Conservation (phyloP, 1,140 invertebrate genomes). For the Uloborus diversus region DNA sequence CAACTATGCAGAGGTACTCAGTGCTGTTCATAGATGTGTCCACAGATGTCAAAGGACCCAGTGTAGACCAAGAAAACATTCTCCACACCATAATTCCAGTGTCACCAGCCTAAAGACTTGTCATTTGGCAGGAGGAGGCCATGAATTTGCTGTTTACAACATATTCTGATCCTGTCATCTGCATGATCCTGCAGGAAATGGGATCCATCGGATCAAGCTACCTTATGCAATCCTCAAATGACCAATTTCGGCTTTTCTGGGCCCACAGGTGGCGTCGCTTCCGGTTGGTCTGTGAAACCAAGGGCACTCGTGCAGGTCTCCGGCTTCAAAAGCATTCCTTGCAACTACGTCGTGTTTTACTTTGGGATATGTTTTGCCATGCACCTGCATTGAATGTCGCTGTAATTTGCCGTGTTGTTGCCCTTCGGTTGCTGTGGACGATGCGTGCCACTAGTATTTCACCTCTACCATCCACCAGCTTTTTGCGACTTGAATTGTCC, state of each 20-base stretch:
- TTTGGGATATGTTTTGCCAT: neutral
- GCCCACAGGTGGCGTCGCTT: neutral
- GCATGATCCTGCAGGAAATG: conserved; percentile 4
- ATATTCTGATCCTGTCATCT: conserved; percentile 1
- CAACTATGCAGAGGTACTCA: conserved; percentile 16
- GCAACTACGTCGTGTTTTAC: neutral
- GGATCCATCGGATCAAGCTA: conserved; percentile 16
- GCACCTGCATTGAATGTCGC: conserved; percentile 3
- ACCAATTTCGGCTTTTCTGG: neutral
- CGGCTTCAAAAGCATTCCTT: neutral
- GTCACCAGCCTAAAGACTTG: neutral
- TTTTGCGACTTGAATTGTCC: neutral
- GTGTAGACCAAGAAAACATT: conserved; percentile 19
- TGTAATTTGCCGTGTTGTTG: conserved; percentile 4
- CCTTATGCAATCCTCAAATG: conserved; percentile 10
- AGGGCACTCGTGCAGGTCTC: neutral
- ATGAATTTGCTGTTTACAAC: conserved; percentile 16
- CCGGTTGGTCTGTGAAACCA: conserved; percentile 6
- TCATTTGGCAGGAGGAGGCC: conserved; percentile 6
- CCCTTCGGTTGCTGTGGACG: neutral
- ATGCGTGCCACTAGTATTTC: neutral
- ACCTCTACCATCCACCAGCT: neutral
- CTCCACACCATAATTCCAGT: conserved; percentile 14
- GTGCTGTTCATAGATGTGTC: neutral
- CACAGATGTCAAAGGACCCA: conserved; percentile 9